Evolutionary conservation across 2,888 invertebrate species (phyloP).

Genomic region (Drosophila flavopinicola): DNA sequence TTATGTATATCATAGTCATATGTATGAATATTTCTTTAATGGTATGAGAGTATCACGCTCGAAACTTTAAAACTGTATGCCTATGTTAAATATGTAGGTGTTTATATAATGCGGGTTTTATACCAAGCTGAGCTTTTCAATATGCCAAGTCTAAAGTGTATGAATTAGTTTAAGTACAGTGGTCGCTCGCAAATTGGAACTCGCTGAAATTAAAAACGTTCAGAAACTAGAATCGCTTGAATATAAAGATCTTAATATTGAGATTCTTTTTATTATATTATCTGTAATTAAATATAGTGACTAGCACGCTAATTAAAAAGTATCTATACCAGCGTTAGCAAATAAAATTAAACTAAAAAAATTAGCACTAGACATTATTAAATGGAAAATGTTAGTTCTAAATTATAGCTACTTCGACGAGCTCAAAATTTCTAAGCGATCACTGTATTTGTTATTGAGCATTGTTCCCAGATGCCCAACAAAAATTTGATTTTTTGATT

Average conservation of each 20-base stretch:
- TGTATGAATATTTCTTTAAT: constrained; percentile 41
- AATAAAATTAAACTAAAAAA: too few species aligned
- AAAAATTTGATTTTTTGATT: constrained; percentile 33
- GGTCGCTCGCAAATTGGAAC: background rate
- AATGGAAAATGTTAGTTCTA: too few species aligned
- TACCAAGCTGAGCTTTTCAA: constrained; percentile 55
- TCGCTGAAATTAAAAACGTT: constrained; percentile 1
- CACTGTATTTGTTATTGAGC: constrained; percentile 32
- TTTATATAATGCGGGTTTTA: constrained; percentile 36
- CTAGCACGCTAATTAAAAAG: too few species aligned
- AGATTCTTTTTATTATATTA: too few species aligned
- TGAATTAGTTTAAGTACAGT: constrained; percentile 18
- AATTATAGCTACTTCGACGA: background rate
- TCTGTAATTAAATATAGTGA: too few species aligned
- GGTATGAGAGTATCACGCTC: constrained; percentile 58
- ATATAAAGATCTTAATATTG: too few species aligned
- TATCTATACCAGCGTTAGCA: too few species aligned
- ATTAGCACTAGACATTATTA: too few species aligned
- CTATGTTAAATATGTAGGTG: constrained; percentile 34
- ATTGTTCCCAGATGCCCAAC: constrained; percentile 40
- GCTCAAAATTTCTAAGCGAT: constrained; percentile 1
- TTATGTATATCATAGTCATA: constrained; percentile 51
- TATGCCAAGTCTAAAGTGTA: constrained; percentile 44
- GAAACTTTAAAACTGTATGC: constrained; percentile 57
- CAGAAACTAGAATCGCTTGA: background rate